phyloP scores from a whole-genome alignment of 2,888 invertebrate genomes.

The Lycaena phlaeas region DNA sequence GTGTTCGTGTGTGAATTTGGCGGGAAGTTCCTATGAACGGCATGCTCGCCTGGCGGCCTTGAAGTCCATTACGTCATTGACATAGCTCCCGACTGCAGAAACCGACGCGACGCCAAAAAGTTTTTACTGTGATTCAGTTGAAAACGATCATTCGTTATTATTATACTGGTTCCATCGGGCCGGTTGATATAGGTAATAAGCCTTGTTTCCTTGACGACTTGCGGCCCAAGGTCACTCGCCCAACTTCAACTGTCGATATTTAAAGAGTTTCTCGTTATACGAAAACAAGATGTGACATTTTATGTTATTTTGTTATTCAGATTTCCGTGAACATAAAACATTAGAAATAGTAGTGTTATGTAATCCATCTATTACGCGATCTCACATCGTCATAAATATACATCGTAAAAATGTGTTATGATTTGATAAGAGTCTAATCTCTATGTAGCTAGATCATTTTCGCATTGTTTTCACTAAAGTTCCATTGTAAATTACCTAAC shows the following conservation, averaged over 20 bases:
- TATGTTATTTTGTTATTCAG: background rate
- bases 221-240: slow-evolving; percentile 8
- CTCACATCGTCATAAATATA: no score
- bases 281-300: background rate
- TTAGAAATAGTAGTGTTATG: no score
- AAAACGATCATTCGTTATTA: slow-evolving; percentile 21
- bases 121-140: slow-evolving; percentile 21
- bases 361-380: no score
- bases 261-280: background rate
- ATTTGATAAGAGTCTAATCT: no score
- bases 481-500: no score
- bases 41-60: slow-evolving; percentile 57
- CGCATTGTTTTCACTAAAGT: no score
- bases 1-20: slow-evolving; percentile 53
- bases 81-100: slow-evolving; percentile 61
- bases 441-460: no score
- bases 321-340: no score
- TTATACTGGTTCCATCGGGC: slow-evolving; percentile 16
- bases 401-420: no score
- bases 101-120: slow-evolving; percentile 34
- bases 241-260: background rate
- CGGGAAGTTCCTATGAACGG: slow-evolving; percentile 41
- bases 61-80: slow-evolving; percentile 59
- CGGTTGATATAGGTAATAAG: slow-evolving; percentile 2
- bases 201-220: slow-evolving; percentile 13